These are phyloP conservation scores for Allolobophora icterica DNA, from an alignment of 2,888 invertebrate species.

Conservation along the genomic window DNA sequence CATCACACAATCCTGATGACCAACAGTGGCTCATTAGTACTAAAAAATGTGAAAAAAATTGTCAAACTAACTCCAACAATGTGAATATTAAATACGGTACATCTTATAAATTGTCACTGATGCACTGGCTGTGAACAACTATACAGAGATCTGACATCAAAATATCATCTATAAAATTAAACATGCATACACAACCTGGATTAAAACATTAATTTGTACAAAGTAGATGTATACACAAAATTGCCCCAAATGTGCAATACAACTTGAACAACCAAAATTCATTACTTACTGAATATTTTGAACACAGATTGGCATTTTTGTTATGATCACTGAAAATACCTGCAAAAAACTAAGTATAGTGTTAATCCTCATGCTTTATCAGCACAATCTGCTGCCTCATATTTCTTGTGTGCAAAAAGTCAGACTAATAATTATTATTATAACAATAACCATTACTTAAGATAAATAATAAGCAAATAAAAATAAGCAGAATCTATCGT, in stretches of 20 bases:
- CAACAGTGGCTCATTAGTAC: neutral
- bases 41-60: neutral
- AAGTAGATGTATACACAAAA: neutral
- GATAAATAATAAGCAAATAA: neutral
- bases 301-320: neutral
- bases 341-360: neutral
- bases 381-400: neutral
- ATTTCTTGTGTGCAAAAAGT: neutral
- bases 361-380: neutral
- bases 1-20: neutral
- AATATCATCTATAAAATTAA: neutral
- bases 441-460: neutral
- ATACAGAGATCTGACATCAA: too few relatives aligned
- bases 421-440: neutral
- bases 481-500: neutral
- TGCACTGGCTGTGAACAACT: too few relatives aligned
- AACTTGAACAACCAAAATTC: neutral
- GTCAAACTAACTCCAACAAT: neutral
- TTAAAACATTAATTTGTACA: neutral
- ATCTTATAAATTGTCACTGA: neutral
- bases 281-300: neutral
- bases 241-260: neutral
- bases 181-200: neutral
- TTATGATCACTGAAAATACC: neutral
- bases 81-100: neutral